Evolutionary conservation across 1,140 invertebrate genomes (phyloP).

Genomic region (Zaprionus davidi): DNA sequence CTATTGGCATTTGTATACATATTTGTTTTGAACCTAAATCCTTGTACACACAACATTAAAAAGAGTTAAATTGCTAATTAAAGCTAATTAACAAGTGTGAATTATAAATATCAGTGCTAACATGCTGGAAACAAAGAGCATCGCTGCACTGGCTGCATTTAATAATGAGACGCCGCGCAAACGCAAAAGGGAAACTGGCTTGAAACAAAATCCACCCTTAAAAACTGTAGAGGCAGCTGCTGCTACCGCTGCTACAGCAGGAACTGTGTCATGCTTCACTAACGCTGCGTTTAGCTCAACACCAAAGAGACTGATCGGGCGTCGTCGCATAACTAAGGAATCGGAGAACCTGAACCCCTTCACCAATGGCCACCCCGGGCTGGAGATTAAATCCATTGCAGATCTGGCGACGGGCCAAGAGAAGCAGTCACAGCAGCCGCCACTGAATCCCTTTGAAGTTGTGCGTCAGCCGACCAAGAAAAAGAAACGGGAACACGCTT

Average conservation of each 20-base stretch:
- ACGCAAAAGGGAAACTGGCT: constrained; percentile 67
- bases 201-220: constrained; percentile 35
- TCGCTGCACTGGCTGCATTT: constrained; percentile 56
- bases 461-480: constrained; percentile 79
- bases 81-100: background rate
- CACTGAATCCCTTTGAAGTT: constrained; percentile 78
- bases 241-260: constrained; percentile 10
- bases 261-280: constrained; percentile 68
- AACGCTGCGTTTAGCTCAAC: constrained; percentile 81
- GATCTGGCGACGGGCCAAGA: constrained; percentile 49
- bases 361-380: constrained; percentile 35
- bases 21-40: background rate
- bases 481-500: constrained; percentile 75
- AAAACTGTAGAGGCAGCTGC: constrained; percentile 37
- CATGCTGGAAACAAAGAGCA: constrained; percentile 73
- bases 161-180: constrained; percentile 74
- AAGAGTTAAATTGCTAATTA: background rate
- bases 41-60: background rate
- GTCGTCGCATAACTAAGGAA: constrained; percentile 60
- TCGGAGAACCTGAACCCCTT: constrained; percentile 50
- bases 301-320: constrained; percentile 68
- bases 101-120: background rate
- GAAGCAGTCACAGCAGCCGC: constrained; percentile 10
- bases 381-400: constrained; percentile 80
- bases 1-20: constrained; percentile 42